These are phyloP conservation scores for Xestia xanthographa DNA, from an alignment of 2,888 invertebrate genomes.

Conservation along the genomic window DNA sequence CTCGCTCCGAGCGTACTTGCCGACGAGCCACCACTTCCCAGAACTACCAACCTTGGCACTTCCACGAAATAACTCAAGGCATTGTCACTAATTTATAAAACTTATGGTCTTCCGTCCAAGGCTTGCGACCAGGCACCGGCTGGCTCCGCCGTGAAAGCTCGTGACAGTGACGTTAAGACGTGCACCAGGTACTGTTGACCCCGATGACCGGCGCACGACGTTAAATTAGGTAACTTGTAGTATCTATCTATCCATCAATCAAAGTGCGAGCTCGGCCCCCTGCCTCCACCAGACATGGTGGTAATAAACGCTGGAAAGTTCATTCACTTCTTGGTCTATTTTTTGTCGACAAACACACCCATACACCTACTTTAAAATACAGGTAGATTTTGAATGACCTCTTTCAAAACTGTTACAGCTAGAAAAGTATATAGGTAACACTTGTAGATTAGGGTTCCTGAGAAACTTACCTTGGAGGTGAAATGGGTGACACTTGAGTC, in stretches of 20 bases:
- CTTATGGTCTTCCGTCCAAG: slow-evolving; percentile 85
- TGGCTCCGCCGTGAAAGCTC: slow-evolving; percentile 68
- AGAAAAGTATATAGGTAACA: slow-evolving; percentile 21
- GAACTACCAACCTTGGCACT: slow-evolving; percentile 88
- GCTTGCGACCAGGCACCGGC: slow-evolving; percentile 71
- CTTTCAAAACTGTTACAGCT: slow-evolving; percentile 35
- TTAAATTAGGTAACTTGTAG: slow-evolving; percentile 74
- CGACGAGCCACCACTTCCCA: slow-evolving; percentile 83
- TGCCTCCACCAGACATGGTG: slow-evolving; percentile 70
- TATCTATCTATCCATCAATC: slow-evolving; percentile 81
- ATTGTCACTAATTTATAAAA: slow-evolving; percentile 90
- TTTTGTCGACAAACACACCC: slow-evolving; percentile 71
- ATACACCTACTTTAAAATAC: slow-evolving; percentile 49
- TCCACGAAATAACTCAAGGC: slow-evolving; percentile 88
- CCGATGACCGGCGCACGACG: slow-evolving; percentile 69
- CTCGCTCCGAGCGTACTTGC: slow-evolving; percentile 72
- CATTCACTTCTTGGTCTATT: slow-evolving; percentile 85
- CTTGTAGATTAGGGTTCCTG: slow-evolving; percentile 10
- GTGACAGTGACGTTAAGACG: slow-evolving; percentile 68
- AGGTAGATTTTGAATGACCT: slow-evolving; percentile 61
- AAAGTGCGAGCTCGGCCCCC: slow-evolving; percentile 72
- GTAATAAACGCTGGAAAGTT: slow-evolving; percentile 80
- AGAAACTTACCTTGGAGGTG: not conserved
- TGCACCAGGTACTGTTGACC: slow-evolving; percentile 77
- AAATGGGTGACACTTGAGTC: slow-evolving; percentile 4